phyloP scores from a whole-genome alignment of 2,888 invertebrate species.

The Diplolepis rosae region DNA sequence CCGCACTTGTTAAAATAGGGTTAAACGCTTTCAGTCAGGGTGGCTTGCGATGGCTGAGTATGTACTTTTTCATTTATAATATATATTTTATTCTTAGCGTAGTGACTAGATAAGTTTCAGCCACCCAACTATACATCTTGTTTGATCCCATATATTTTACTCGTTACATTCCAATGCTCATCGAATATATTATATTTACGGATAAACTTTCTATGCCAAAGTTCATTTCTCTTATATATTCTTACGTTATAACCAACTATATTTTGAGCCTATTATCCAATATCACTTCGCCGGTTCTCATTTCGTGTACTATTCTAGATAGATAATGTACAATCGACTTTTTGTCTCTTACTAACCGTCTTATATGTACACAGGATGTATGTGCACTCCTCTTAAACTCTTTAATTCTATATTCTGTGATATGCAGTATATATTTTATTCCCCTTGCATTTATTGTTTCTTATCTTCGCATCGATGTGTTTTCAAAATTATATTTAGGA shows the following conservation, averaged over 20 bases:
- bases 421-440: conserved; percentile 21
- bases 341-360: conserved; percentile 10
- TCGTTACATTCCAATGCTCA: conserved; percentile 57
- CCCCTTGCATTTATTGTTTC: conserved; percentile 11
- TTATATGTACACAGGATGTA: conserved; percentile 29
- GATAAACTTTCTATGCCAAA: conserved; percentile 65
- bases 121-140: conserved; percentile 67
- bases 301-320: conserved; percentile 17
- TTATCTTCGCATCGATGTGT: background rate
- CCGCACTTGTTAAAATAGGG: conserved; percentile 60
- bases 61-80: conserved; percentile 51
- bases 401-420: conserved; percentile 27
- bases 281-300: conserved; percentile 17
- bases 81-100: conserved; percentile 60
- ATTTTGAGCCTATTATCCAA: conserved; percentile 31
- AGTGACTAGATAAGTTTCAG: conserved; percentile 72
- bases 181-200: conserved; percentile 52
- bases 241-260: conserved; percentile 30
- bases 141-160: conserved; percentile 70
- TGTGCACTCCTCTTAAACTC: conserved; percentile 12
- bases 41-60: conserved; percentile 66
- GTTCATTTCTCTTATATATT: conserved; percentile 49
- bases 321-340: conserved; percentile 34
- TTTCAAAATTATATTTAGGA: background rate
- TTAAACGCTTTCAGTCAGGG: conserved; percentile 65